Percentiles rank a stretch among this genome's conserved stretches.
phyloP scores from a whole-genome alignment of 35 echinoderm and acorn worm species.

The Lytechinus pictus region DNA sequence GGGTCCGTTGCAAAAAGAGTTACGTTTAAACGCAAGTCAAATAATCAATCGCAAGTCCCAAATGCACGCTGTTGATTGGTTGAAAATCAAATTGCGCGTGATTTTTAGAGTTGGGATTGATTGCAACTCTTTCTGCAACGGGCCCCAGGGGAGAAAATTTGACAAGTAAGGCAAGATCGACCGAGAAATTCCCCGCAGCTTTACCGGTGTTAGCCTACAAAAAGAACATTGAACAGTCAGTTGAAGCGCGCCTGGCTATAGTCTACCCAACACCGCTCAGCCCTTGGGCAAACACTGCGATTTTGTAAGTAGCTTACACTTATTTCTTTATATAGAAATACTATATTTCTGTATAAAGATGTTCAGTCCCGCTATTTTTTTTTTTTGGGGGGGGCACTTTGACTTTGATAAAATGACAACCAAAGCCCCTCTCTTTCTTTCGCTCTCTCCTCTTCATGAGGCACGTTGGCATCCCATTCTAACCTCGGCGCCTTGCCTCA shows the following conservation, averaged over 20 bases:
- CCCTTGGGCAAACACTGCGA: background rate
- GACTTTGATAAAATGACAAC: constrained; percentile 12
- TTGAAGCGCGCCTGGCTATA: background rate
- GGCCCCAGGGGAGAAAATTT: background rate
- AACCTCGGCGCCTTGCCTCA: background rate
- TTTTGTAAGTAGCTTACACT: background rate
- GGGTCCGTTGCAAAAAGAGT: background rate
- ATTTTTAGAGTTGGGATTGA: too few relatives aligned
- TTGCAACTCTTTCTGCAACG: too few relatives aligned
- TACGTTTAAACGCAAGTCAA: too few relatives aligned
- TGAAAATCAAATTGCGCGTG: too few relatives aligned
- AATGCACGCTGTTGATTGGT: too few relatives aligned
- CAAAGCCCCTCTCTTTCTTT: background rate
- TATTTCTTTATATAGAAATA: background rate
- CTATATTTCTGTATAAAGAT: background rate
- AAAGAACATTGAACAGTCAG: background rate
- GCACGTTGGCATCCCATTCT: background rate
- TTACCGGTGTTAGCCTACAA: background rate
- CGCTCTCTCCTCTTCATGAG: background rate
- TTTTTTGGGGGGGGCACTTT: background rate
- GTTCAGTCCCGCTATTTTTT: background rate
- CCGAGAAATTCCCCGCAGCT: background rate
- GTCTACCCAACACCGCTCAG: background rate
- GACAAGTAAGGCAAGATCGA: background rate
- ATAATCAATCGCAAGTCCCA: too few relatives aligned